phyloP scores from a whole-genome alignment of 2,113 vertebrate genomes.

The Xiphophorus maculatus region DNA sequence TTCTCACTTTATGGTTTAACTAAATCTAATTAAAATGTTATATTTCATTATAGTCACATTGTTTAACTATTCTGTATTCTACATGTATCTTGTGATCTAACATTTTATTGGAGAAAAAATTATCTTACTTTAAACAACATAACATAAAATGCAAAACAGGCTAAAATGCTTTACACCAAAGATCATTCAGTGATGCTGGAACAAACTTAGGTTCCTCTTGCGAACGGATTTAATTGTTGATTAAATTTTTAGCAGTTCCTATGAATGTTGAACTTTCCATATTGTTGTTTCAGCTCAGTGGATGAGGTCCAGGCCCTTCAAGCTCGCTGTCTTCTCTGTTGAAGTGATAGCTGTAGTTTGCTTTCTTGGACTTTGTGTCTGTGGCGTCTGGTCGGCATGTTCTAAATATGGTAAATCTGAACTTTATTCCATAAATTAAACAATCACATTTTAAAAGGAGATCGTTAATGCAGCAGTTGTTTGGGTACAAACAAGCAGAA shows the following conservation, averaged over 20 bases:
- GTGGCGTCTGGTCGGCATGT: not conserved
- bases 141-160: not conserved
- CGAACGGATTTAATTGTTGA: no score
- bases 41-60: not conserved
- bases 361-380: not conserved
- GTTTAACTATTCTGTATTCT: not conserved
- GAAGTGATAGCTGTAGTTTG: not conserved
- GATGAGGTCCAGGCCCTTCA: not conserved
- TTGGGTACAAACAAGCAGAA: no score
- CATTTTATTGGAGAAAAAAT: not conserved
- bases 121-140: no score
- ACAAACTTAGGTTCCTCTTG: not conserved
- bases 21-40: not conserved
- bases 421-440: not conserved
- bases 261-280: no score
- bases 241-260: no score
- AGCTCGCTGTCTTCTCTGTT: not conserved
- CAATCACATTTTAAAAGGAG: not conserved
- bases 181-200: not conserved
- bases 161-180: not conserved
- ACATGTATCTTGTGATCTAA: not conserved
- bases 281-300: not conserved
- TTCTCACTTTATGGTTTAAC: no score
- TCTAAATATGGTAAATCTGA: not conserved
- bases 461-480: not conserved